Evolutionary conservation across 2,113 vertebrate species (phyloP).

Genomic region (Megaptera novaeangliae): DNA sequence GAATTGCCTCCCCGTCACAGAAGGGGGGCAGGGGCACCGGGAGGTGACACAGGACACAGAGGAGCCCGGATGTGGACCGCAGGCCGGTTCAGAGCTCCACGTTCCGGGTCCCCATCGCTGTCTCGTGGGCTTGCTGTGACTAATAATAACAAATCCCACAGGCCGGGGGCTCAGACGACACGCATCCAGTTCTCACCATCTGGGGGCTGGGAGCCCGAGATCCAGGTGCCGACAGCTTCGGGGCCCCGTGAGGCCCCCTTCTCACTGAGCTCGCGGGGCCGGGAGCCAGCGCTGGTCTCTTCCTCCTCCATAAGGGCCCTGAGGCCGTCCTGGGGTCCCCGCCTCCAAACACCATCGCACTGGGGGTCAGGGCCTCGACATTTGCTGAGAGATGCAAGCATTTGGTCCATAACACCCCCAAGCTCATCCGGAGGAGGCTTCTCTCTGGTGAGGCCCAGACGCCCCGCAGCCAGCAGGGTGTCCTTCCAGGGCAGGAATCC

Average conservation of each 20-base stretch:
- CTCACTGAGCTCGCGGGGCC: background rate
- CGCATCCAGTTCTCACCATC: background rate
- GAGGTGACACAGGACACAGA: background rate
- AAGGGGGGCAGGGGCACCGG: background rate
- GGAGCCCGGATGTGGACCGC: background rate
- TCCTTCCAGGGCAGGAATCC: background rate
- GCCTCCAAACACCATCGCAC: background rate
- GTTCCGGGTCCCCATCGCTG: background rate
- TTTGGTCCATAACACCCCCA: background rate
- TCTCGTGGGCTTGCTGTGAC: background rate
- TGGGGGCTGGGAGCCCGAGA: too few relatives aligned
- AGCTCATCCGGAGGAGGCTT: too few relatives aligned
- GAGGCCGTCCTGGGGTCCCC: fast-evolving
- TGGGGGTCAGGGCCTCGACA: background rate
- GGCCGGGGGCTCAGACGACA: background rate
- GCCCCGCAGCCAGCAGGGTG: fast-evolving
- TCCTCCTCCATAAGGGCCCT: background rate
- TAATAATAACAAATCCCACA: background rate
- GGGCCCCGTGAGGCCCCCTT: background rate
- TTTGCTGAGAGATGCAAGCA: background rate
- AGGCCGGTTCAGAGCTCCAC: background rate
- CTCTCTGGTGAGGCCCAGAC: background rate
- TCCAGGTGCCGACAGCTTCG: background rate
- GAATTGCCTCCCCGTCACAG: background rate
- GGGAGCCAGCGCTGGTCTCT: background rate